phyloP scores from a whole-genome alignment of 2,888 invertebrate species.

The Boloria euphrosyne region DNA sequence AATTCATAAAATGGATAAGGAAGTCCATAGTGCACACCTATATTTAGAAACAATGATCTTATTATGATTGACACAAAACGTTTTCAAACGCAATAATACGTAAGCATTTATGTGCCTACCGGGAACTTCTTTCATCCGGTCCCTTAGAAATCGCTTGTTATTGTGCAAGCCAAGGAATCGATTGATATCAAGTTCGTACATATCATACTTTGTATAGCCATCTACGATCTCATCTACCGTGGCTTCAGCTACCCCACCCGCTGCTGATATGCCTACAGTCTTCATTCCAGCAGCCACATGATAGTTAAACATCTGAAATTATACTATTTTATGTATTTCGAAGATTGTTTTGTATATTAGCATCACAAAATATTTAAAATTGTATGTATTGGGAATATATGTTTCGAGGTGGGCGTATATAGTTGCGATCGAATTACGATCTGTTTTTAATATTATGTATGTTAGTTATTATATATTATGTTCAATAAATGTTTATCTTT shows the following conservation, averaged over 20 bases:
- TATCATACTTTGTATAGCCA: constrained; percentile 90
- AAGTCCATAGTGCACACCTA: constrained; percentile 89
- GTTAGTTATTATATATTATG: too few species aligned
- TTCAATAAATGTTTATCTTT: too few species aligned
- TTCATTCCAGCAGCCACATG: constrained; percentile 98
- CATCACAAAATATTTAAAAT: neutral
- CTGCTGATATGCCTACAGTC: constrained; percentile 96
- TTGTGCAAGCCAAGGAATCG: constrained; percentile 96
- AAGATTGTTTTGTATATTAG: constrained; percentile 30
- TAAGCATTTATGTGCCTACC: constrained; percentile 68
- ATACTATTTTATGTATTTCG: constrained; percentile 7
- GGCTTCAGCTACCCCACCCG: constrained; percentile 96
- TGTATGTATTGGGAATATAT: too few species aligned
- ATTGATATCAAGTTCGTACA: constrained; percentile 94
- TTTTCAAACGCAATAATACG: neutral
- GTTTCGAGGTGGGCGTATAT: too few species aligned
- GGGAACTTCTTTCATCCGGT: constrained; percentile 95
- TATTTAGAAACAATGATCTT: too few species aligned
- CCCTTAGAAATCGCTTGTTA: constrained; percentile 94
- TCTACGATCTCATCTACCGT: constrained; percentile 94
- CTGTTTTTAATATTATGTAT: too few species aligned
- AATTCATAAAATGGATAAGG: constrained; percentile 94
- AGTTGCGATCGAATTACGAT: too few species aligned
- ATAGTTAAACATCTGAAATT: constrained; percentile 89
- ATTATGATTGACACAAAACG: constrained; percentile 1